phyloP scores from a whole-genome alignment of 64 coral and sea anemone genomes.

The Anthopleura sola region DNA sequence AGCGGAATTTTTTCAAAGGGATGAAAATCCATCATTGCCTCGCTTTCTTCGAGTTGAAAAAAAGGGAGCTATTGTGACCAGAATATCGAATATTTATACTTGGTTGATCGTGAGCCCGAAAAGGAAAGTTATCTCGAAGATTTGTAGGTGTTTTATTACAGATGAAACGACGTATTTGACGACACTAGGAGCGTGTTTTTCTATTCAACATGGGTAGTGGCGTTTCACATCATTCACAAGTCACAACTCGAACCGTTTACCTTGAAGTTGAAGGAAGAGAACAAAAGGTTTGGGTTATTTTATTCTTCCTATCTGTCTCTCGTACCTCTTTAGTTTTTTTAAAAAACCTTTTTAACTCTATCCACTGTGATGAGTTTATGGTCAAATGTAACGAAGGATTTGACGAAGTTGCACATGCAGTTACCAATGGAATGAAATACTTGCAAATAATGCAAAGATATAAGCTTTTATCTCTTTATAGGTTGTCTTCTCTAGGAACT shows the following conservation, averaged over 20 bases:
- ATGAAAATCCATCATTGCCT: not conserved
- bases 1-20: not conserved
- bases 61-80: not conserved
- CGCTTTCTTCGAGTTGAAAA: not conserved
- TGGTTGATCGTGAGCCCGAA: not conserved
- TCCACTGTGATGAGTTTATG: too few relatives aligned
- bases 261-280: slow-evolving; percentile 29
- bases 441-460: too few relatives aligned
- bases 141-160: not conserved
- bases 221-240: slow-evolving; percentile 30
- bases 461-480: not conserved
- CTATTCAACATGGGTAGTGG: slow-evolving; percentile 24
- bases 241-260: slow-evolving; percentile 31
- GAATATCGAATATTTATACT: not conserved
- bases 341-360: too few relatives aligned
- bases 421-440: too few relatives aligned
- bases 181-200: not conserved
- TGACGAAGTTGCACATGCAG: too few relatives aligned
- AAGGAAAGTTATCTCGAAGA: not conserved
- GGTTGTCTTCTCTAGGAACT: slow-evolving; percentile 39
- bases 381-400: too few relatives aligned
- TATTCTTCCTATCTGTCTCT: not conserved
- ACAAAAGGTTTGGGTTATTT: slow-evolving; percentile 29
- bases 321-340: too few relatives aligned
- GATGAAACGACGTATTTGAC: not conserved